Evolutionary conservation across 2,888 invertebrate species (phyloP), one percentile per base, ranked within the genome.

Genomic region (Cataglyphis albicans): DNA sequence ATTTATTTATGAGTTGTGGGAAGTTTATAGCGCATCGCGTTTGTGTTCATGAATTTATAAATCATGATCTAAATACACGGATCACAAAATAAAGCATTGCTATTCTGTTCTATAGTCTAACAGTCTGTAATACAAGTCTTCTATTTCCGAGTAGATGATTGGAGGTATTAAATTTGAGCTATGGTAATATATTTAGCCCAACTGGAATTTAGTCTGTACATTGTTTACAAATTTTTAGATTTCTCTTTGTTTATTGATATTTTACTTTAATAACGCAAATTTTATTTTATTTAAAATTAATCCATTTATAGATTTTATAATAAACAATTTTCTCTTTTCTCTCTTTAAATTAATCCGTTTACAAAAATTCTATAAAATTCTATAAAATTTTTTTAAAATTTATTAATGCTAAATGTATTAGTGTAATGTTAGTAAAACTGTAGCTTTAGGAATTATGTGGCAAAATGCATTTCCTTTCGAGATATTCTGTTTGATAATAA

Each of bases 51-150:
- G 68, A 78, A 78, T 21, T 21, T 21, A 21, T 59, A 59, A 18
- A 48, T 29, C 68, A 12, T 48, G 29, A 68, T 70, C 25, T 70
- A 44, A 70, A 78, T 44, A 21, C 7, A 64, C 25, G n/a, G 25
- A 83, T 81, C 38, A 29, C 63, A 83, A 59, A 81, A 59, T 72
- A 72, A 81, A 83, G 44, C 76, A 38, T 64, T 55, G 65, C 44
- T 65, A 78, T 72, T 57, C 65, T 61, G 59, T 64, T 65, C 29
- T 41, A 25, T n/a, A 67, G 18, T 18, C 12, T 12, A 41, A 10
- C 15, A 41, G 12, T 41, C 3, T 12, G 41, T 41, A 41, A 12
- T 63, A 68, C 52, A 52, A 86, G 25, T 55, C 38, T 32, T 18
- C 7, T 15, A 59, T 29, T 15, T 2, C 18, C 2, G n/a, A n/a